Conservation (phyloP, 1,140 invertebrate genomes). For the Oreohelix idahoensis region DNA sequence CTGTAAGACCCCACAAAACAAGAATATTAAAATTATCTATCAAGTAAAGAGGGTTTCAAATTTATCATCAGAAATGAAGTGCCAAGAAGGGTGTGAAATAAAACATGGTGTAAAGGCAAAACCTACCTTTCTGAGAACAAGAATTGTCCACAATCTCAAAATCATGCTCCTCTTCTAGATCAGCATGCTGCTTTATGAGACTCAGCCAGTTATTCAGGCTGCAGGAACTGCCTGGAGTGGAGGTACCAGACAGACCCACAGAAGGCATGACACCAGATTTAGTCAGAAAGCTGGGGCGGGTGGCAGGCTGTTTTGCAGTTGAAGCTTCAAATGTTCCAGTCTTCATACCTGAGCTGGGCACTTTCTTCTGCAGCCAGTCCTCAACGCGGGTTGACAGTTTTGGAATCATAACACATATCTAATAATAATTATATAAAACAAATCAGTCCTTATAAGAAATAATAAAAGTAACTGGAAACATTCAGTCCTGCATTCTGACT, state of each 20-base stretch:
- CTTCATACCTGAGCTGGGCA: not conserved
- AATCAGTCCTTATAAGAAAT: too few species aligned
- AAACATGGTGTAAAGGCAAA: not conserved
- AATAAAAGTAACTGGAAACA: too few species aligned
- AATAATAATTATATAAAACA: too few species aligned
- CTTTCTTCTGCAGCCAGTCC: slow-evolving; percentile 52
- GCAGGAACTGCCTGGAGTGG: slow-evolving; percentile 41
- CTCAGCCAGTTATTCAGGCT: slow-evolving; percentile 62
- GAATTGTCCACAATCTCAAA: slow-evolving; percentile 61
- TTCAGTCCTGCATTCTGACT: too few species aligned
- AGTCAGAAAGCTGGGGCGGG: not conserved
- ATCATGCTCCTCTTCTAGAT: slow-evolving; percentile 62
- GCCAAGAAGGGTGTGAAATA: too few species aligned
- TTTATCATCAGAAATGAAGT: too few species aligned
- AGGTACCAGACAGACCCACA: not conserved
- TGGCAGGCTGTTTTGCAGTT: not conserved
- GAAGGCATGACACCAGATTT: slow-evolving; percentile 2
- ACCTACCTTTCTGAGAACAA: slow-evolving; percentile 29
- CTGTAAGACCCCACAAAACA: too few species aligned
- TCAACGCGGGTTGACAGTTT: slow-evolving; percentile 45
- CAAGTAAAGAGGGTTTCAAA: too few species aligned
- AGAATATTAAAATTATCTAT: too few species aligned
- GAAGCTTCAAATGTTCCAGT: not conserved
- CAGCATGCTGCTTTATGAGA: slow-evolving; percentile 59
- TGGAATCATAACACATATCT: slow-evolving; percentile 54